Evolutionary conservation across 2,888 invertebrate genomes (phyloP).

Genomic region (Callinectes sapidus): DNA sequence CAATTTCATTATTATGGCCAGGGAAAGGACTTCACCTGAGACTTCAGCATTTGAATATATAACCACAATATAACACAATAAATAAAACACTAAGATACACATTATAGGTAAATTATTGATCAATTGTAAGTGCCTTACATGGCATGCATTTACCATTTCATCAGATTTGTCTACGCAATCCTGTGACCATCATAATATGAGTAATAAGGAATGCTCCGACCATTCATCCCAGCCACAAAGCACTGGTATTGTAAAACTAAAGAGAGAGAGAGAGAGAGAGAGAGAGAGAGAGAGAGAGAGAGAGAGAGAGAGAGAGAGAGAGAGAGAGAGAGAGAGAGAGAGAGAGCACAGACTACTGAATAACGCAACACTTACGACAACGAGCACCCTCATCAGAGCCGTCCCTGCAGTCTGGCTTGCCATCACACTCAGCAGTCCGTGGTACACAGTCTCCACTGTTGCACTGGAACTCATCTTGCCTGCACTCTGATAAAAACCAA

Average conservation of each 20-base stretch:
- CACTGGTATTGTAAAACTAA: background rate
- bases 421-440: conserved; percentile 22
- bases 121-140: background rate
- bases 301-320: conserved; percentile 11
- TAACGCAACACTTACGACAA: background rate
- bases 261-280: background rate
- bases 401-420: conserved; percentile 45
- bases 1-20: background rate
- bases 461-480: conserved; percentile 52
- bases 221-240: conserved; percentile 76
- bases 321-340: background rate
- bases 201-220: conserved; percentile 75
- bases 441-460: conserved; percentile 52
- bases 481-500: conserved; percentile 37
- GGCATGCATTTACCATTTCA: conserved; percentile 37
- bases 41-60: background rate
- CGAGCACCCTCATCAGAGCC: conserved; percentile 47
- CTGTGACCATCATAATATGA: conserved; percentile 65
- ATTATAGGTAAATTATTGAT: background rate
- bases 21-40: background rate
- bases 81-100: background rate
- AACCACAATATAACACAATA: background rate
- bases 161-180: conserved; percentile 64
- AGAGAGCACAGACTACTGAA: background rate
- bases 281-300: conserved; percentile 11